Evolutionary conservation across 2,888 invertebrate genomes (phyloP).

Genomic region (Acanthosepion pharaonis): DNA sequence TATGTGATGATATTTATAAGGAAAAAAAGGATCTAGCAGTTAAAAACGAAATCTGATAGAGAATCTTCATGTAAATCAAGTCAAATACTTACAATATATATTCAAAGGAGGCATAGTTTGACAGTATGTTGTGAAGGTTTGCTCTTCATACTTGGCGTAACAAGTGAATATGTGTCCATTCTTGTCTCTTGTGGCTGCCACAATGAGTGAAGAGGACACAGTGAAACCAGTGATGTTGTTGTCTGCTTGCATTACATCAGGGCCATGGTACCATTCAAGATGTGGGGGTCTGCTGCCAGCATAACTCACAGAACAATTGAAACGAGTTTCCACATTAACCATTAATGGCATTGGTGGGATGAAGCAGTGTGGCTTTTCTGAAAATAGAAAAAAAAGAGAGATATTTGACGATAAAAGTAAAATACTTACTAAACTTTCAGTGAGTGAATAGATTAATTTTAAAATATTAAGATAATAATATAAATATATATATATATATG

Average conservation of each 20-base stretch:
- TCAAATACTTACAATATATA: constrained; percentile 56
- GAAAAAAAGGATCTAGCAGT: no score
- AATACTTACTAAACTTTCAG: no score
- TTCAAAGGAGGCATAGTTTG: constrained; percentile 56
- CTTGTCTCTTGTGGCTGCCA: constrained; percentile 54
- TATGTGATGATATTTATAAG: no score
- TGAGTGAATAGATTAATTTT: no score
- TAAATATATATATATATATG: no score
- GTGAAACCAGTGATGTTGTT: constrained; percentile 48
- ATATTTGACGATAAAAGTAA: neutral
- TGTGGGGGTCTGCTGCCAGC: constrained; percentile 60
- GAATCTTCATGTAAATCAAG: no score
- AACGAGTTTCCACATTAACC: constrained; percentile 43
- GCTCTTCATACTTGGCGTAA: constrained; percentile 55
- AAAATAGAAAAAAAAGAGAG: neutral
- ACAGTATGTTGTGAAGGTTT: constrained; percentile 53
- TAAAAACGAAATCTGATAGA: no score
- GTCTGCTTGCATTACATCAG: constrained; percentile 40
- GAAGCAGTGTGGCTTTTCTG: constrained; percentile 41
- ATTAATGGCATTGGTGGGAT: constrained; percentile 42
- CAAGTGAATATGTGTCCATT: constrained; percentile 61
- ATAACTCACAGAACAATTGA: constrained; percentile 62
- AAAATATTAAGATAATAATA: no score
- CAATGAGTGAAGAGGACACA: constrained; percentile 53
- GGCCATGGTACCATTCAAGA: constrained; percentile 59